These are phyloP conservation scores for Leuciscus idus DNA, from an alignment of 2,113 vertebrate genomes.

Conservation along the genomic window DNA sequence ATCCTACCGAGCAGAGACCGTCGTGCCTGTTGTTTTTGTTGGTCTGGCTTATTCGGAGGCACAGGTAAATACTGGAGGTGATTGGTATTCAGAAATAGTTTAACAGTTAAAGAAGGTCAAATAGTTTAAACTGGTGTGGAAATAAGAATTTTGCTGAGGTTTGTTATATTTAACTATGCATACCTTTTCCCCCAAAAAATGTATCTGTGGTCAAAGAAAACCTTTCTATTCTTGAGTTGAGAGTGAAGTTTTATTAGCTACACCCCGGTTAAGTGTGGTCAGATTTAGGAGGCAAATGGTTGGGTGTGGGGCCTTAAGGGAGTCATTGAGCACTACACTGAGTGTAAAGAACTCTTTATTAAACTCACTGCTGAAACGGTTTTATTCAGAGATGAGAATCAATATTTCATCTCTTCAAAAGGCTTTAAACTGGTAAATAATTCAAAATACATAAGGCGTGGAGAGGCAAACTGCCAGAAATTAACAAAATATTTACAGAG, in stretches of 20 bases:
- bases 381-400: constrained; percentile 36
- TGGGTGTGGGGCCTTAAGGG: constrained; percentile 9
- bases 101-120: background rate
- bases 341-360: constrained; percentile 36
- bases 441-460: constrained; percentile 54
- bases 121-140: background rate
- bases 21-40: constrained; percentile 38
- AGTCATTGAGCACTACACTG: constrained; percentile 27
- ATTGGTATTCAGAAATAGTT: background rate
- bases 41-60: background rate
- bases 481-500: constrained; percentile 43
- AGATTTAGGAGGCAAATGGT: constrained; percentile 21
- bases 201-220: background rate
- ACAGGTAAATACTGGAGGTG: constrained; percentile 30
- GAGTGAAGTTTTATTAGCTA: background rate
- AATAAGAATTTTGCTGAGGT: background rate
- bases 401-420: constrained; percentile 55
- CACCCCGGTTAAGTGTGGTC: constrained; percentile 3
- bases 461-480: constrained; percentile 29
- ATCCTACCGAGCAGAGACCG: constrained; percentile 51
- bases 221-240: background rate
- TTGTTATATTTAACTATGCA: background rate
- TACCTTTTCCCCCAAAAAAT: too few species aligned
- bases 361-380: constrained; percentile 32
- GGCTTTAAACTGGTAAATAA: constrained; percentile 54